phyloP scores from a whole-genome alignment of 2,888 invertebrate genomes.

The Malachius bipustulatus region DNA sequence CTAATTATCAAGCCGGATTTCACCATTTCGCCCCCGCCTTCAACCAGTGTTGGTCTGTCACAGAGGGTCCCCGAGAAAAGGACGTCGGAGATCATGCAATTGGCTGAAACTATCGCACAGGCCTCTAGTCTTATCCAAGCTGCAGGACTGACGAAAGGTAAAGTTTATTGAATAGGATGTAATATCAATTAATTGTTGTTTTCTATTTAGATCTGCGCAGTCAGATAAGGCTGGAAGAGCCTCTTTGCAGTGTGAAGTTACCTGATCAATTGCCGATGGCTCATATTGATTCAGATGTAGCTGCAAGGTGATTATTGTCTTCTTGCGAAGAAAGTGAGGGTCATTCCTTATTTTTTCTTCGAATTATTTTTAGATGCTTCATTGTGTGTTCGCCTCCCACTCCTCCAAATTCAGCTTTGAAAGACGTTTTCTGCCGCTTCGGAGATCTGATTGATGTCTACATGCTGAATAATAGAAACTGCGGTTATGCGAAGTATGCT shows the following conservation, averaged over 20 bases:
- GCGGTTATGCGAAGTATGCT: slow-evolving; percentile 85
- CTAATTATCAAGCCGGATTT: slow-evolving; percentile 61
- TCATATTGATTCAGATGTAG: slow-evolving; percentile 52
- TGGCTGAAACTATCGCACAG: slow-evolving; percentile 66
- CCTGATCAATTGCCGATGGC: slow-evolving; percentile 61
- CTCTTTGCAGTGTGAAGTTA: slow-evolving; percentile 54
- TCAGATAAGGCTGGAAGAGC: slow-evolving; percentile 13
- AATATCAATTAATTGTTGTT: too few relatives aligned
- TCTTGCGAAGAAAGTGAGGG: too few relatives aligned
- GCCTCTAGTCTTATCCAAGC: slow-evolving; percentile 63
- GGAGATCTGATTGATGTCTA: slow-evolving; percentile 84
- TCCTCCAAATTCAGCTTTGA: slow-evolving; percentile 65
- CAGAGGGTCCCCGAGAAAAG: slow-evolving; percentile 22
- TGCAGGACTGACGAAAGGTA: slow-evolving; percentile 39
- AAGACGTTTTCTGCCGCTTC: slow-evolving; percentile 84
- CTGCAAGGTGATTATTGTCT: slow-evolving; percentile 48
- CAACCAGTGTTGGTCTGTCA: neutral
- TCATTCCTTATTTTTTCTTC: too few relatives aligned
- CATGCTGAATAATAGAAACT: slow-evolving; percentile 78
- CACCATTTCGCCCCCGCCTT: slow-evolving; percentile 19
- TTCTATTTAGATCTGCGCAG: slow-evolving; percentile 9
- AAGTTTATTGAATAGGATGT: too few relatives aligned
- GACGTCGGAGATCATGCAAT: slow-evolving; percentile 49
- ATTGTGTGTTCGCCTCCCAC: slow-evolving; percentile 52
- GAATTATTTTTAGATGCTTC: slow-evolving; percentile 41